Evolutionary conservation across 2,888 invertebrate genomes (phyloP), one percentile per base, ranked within the genome.

Genomic region (Catonia carolina): DNA sequence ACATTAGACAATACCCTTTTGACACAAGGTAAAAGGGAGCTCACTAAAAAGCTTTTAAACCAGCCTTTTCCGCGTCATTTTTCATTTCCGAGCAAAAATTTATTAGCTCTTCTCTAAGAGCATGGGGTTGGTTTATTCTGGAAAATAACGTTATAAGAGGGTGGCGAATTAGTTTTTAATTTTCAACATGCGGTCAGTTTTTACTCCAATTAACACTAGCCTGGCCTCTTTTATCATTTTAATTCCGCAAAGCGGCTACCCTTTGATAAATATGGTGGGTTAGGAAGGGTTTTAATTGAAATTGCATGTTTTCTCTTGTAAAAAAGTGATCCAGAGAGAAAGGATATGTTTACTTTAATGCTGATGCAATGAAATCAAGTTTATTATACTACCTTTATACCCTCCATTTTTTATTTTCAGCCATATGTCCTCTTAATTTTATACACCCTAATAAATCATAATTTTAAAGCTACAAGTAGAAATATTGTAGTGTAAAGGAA

Each of bases 181-280:
- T 58, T 53, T 37, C 54, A 36, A 53, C 58, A 18, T 36, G 51
- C 42, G 57, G 49, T 36, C 41, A 48, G 53, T 54, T 58, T 58
- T 58, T 58, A 47, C 42, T 37, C 18, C 54, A 58, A 53, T 58
- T 58, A 58, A 54, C 51, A 36, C 27, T 27, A 14, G 14, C 27
- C 45, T 36, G 48, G 39, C 22, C 48, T 58, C 48, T 58, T 58
- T 58, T 58, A 58, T 54, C 58, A 58, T 58, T 58, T 58, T 58
- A 58, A 58, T 58, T 53, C 54, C 42, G 50, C 50, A 33, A 54
- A 51, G 20, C 45, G 22, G 20, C 45, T 45, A 45, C 23, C 45
- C 45, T 45, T 45, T 51, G 49, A 54, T 58, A 51, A 58, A 54
- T 58, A 31, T n/a, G 58, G 54, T 48, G 53, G 39, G 15, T 35